Evolutionary conservation across 2,113 vertebrate genomes (phyloP).

Genomic region (Larimichthys crocea): DNA sequence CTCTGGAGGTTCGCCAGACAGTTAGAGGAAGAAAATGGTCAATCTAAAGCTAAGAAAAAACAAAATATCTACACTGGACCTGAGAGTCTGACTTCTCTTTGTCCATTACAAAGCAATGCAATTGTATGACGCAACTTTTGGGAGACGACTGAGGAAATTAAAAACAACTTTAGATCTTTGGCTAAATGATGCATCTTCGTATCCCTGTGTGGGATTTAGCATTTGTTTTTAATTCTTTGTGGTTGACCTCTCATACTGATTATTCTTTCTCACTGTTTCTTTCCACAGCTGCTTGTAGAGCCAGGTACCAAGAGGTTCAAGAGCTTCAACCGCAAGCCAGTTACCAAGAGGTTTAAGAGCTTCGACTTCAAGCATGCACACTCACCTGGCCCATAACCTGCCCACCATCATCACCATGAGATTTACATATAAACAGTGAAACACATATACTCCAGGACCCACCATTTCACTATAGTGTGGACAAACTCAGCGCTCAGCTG

Average conservation of each 20-base stretch:
- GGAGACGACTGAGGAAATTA: slow-evolving; percentile 28
- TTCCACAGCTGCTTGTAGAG: slow-evolving; percentile 60
- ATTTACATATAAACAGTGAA: slow-evolving; percentile 4
- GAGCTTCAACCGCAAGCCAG: slow-evolving; percentile 18
- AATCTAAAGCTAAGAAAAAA: slow-evolving; percentile 85
- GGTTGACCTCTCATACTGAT: slow-evolving; percentile 45
- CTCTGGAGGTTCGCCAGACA: slow-evolving; percentile 88
- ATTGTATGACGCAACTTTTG: slow-evolving; percentile 41
- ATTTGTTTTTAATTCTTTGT: slow-evolving; percentile 77
- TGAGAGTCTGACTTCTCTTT: slow-evolving; percentile 31
- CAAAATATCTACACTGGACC: slow-evolving; percentile 53
- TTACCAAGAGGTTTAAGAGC: too few species aligned
- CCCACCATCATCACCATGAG: not conserved
- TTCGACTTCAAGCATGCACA: not conserved
- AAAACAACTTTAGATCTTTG: slow-evolving; percentile 43
- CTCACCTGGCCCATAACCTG: not conserved
- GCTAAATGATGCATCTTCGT: slow-evolving; percentile 32
- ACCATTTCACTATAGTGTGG: slow-evolving; percentile 3
- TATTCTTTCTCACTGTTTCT: slow-evolving; percentile 51
- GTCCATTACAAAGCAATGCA: slow-evolving; percentile 22
- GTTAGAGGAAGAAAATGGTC: slow-evolving; percentile 87
- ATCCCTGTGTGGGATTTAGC: slow-evolving; percentile 24
- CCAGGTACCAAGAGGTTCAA: slow-evolving; percentile 45
- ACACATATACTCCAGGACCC: slow-evolving; percentile 14
- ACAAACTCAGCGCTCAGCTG: slow-evolving; percentile 5